Conservation (phyloP, 37 sponge, comb jelly and placozoan genomes). For the Dysidea cf. avara region DNA sequence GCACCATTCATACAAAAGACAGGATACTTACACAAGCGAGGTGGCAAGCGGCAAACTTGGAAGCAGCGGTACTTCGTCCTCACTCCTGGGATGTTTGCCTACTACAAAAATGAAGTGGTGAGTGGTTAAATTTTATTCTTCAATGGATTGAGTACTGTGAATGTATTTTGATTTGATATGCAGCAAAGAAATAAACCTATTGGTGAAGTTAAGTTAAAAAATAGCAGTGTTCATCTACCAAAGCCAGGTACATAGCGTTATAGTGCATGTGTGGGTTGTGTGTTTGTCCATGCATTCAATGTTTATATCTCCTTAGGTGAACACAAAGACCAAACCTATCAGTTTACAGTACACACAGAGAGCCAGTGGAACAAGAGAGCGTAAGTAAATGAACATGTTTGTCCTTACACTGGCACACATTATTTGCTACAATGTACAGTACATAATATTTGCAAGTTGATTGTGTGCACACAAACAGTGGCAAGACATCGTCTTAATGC, state of each 20-base stretch:
- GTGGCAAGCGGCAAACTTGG: constrained; percentile 74
- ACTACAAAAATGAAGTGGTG: constrained; percentile 62
- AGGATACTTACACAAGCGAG: constrained; percentile 83
- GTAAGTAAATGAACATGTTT: constrained; percentile 16
- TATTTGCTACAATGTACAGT: not conserved
- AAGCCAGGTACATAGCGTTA: constrained; percentile 29
- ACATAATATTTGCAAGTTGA: not conserved
- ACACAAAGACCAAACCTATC: constrained; percentile 43
- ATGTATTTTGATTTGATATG: not conserved
- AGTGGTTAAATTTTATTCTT: too few relatives aligned
- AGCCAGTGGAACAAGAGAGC: constrained; percentile 86
- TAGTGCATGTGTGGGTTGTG: too few relatives aligned
- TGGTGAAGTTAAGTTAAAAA: constrained; percentile 82
- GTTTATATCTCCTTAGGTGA: too few relatives aligned
- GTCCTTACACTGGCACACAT: not conserved
- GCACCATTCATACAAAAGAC: constrained; percentile 62
- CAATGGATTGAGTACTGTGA: too few relatives aligned
- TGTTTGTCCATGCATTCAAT: too few relatives aligned
- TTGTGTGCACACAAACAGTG: too few relatives aligned
- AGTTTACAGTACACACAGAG: constrained; percentile 80
- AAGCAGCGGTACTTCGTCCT: constrained; percentile 81
- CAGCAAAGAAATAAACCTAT: constrained; percentile 39
- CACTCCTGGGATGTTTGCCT: constrained; percentile 71
- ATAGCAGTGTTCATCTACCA: constrained; percentile 42
- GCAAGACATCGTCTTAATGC: too few relatives aligned